Conservation (phyloP, 2,113 vertebrate species). For the Amia ocellicauda region DNA sequence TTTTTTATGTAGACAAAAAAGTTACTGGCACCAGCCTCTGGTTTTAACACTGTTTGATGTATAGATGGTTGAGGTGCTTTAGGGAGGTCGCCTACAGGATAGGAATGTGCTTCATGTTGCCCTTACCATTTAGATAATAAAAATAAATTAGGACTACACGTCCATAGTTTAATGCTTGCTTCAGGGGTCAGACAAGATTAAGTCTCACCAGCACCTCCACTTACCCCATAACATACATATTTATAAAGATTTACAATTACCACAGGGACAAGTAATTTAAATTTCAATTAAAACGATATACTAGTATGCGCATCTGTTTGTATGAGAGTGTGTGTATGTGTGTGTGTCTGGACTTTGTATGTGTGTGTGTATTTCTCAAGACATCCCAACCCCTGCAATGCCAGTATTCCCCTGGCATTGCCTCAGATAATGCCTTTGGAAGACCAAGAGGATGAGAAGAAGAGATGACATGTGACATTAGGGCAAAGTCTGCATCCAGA, state of each 20-base stretch:
- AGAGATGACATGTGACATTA: slow-evolving; percentile 55
- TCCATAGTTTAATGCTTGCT: slow-evolving; percentile 27
- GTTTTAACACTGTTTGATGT: neutral
- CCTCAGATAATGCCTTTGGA: slow-evolving; percentile 47
- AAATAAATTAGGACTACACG: slow-evolving; percentile 20
- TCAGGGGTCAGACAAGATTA: slow-evolving; percentile 29
- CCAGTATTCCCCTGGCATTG: slow-evolving; percentile 48
- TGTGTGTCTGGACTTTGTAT: neutral
- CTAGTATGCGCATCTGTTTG: slow-evolving; percentile 3
- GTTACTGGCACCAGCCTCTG: no score
- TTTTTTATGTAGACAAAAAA: no score
- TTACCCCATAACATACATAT: slow-evolving; percentile 26
- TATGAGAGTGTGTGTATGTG: neutral
- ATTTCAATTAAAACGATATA: slow-evolving; percentile 15
- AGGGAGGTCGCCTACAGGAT: neutral
- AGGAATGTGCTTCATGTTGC: neutral
- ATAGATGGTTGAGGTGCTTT: slow-evolving; percentile 3
- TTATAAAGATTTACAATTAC: slow-evolving; percentile 16
- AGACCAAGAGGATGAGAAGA: slow-evolving; percentile 44
- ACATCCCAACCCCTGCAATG: neutral
- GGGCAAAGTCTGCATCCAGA: slow-evolving; percentile 59
- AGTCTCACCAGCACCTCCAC: slow-evolving; percentile 24
- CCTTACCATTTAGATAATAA: neutral
- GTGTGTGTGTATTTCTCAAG: neutral
- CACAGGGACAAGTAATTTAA: slow-evolving; percentile 10